Evolutionary conservation across 2,888 invertebrate genomes (phyloP), one percentile per base, ranked within the genome.

Genomic region (Leptopilina drosophilae): DNA sequence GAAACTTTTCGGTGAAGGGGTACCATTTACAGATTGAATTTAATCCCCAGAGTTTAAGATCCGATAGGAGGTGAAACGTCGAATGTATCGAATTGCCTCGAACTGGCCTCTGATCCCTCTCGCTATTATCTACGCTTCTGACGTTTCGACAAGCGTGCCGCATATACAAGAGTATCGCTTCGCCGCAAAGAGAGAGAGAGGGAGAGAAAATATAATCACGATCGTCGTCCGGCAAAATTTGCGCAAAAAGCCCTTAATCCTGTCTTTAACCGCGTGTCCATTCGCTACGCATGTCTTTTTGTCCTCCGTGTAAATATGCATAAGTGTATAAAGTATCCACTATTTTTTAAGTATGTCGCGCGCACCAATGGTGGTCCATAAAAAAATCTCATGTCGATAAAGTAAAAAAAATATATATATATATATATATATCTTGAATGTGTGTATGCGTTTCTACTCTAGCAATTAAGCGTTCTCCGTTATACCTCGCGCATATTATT

Each of bases 101-200:
- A 69, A 69, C 69, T 69, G 69, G 69, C 69, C 69, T 69, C 69
- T 53, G 69, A 69, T 69, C 69, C 49, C 53, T 69, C 53, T 69
- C 69, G 26, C 69, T 69, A 69, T 69, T 69, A 69, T 69, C 69
- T 53, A 53, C 26, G 69, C 26, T 69, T 14, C 69, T 69, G 69
- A 69, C 69, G n/a, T 69, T 49, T 26, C 49, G 69, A 69, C 69
- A 69, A 69, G 69, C 69, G 69, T 69, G 69, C 69, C 69, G 49
- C 26, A 53, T n/a, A n/a, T 5, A 20, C 49, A 49, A 69, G 69
- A 53, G 12, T 53, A 69, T 69, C 69, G 69, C 69, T 12, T 59
- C 20, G 62, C 62, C 7, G 9, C 20, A 7, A 42, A 42, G 42
- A 42, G 7, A 33, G 7, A 7, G 20, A 53, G 14, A 7, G 14